Base-by-base conservation (phyloP, 37 sponge, comb jelly and placozoan species). In the Halisarca cf. caerulea region DNA sequence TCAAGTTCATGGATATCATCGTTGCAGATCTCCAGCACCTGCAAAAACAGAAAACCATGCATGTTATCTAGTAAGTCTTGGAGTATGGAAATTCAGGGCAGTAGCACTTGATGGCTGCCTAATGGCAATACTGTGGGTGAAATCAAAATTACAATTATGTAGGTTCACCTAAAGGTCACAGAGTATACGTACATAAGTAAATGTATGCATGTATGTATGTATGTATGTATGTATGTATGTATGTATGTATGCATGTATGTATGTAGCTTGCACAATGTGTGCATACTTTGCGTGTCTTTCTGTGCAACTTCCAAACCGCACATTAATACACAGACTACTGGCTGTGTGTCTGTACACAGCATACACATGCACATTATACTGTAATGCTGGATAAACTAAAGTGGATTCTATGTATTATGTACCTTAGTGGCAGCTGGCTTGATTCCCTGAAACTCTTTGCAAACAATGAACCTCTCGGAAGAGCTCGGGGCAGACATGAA, bases 401-500 rank as follows among this genome's bases (percentile, higher is more conserved):
- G 17, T 17, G 17, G n/a, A n/a, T n/a, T n/a, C n/a, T n/a, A n/a
- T 54, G 51, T 47, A 6, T 47, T 47, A 3, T 27, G 27, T 62
- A 92, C 93, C 80, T 89, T 87, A 45, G 82, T 73, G 35, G 89
- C 68, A 59, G 78, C 80, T 18, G 90, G 25, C 33, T 86, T 79
- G 73, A 90, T 89, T 18, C 94, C 88, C 40, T 54, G 61, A 41
- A 79, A 93, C 1, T 90, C 90, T 51, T 78, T 83, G 37, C 88
- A 87, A 33, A 93, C 82, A 28, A 93, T 27, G 55, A 87, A 93
- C 53, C 85, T 58, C 51, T 93, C 94, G 5, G 88, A 37, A 20
- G 94, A 86, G 15, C 83, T 81, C 0, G 94, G 94, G 58, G 84
- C 86, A 17, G 94, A 89, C 32, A 90, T 90, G 55, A 89, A 35